phyloP scores from a whole-genome alignment of 2,113 vertebrate genomes.

The Passer montanus region DNA sequence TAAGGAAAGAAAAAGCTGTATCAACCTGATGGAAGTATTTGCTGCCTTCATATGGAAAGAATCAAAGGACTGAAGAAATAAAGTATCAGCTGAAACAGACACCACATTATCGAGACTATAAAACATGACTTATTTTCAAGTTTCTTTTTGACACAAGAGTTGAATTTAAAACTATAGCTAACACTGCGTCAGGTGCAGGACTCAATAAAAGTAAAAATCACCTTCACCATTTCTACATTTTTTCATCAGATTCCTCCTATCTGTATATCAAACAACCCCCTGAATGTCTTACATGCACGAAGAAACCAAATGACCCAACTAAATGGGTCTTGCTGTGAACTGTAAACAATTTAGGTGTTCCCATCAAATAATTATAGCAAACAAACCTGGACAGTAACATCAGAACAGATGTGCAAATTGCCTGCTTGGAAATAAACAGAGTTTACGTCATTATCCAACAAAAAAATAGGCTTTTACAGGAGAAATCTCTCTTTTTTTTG shows the following conservation, averaged over 20 bases:
- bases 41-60: constrained; percentile 75
- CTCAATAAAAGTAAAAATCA: constrained; percentile 43
- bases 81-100: constrained; percentile 62
- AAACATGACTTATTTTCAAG: constrained; percentile 70
- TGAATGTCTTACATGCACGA: background rate
- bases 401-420: constrained; percentile 36
- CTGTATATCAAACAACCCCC: background rate
- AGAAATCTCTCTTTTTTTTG: background rate
- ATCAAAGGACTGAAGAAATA: constrained; percentile 66
- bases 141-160: constrained; percentile 64
- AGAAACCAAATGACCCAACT: constrained; percentile 9
- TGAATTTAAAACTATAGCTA: constrained; percentile 60
- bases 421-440: background rate
- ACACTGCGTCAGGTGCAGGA: constrained; percentile 49
- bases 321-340: constrained; percentile 5
- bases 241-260: background rate
- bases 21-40: constrained; percentile 50
- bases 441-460: background rate
- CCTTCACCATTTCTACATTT: background rate
- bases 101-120: constrained; percentile 64
- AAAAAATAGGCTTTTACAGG: background rate
- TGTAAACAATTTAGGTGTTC: constrained; percentile 25
- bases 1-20: constrained; percentile 15
- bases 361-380: constrained; percentile 31
- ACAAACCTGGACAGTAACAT: constrained; percentile 37